These are phyloP conservation scores for Cosmopolites sordidus DNA, from an alignment of 2,888 invertebrate species.

Conservation along the genomic window DNA sequence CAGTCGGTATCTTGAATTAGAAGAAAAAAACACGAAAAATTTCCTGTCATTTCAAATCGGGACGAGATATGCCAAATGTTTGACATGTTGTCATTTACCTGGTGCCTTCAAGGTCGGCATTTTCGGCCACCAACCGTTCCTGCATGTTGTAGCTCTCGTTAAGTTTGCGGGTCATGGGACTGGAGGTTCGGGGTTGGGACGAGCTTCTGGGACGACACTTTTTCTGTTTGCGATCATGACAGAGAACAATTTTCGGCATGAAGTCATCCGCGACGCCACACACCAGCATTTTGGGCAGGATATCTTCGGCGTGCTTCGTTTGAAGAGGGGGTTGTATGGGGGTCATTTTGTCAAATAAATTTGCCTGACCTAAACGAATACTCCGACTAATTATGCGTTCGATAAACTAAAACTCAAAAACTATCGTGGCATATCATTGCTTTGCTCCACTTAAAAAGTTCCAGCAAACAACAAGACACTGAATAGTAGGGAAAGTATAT, in stretches of 20 bases:
- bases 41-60: slow-evolving; percentile 1
- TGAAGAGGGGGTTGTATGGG: slow-evolving; percentile 33
- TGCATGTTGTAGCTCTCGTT: slow-evolving; percentile 64
- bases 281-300: slow-evolving; percentile 53
- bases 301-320: slow-evolving; percentile 38
- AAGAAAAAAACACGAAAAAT: slow-evolving; percentile 8
- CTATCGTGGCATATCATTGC: too few species aligned
- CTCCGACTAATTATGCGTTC: too few species aligned
- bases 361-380: slow-evolving; percentile 45
- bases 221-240: slow-evolving; percentile 41
- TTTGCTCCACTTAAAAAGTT: too few species aligned
- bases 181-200: slow-evolving; percentile 2
- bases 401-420: too few species aligned
- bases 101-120: slow-evolving; percentile 63
- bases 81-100: slow-evolving; percentile 48
- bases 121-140: slow-evolving; percentile 63
- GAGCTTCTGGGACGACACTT: slow-evolving; percentile 6
- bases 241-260: slow-evolving; percentile 55
- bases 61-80: too few species aligned
- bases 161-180: slow-evolving; percentile 53
- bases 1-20: slow-evolving; percentile 55
- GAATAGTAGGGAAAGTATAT: too few species aligned
- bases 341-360: slow-evolving; percentile 43
- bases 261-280: slow-evolving; percentile 52
- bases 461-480: too few species aligned